Conservation (phyloP, 2,797 vertebrate genomes). For the Syngnathus acus region DNA sequence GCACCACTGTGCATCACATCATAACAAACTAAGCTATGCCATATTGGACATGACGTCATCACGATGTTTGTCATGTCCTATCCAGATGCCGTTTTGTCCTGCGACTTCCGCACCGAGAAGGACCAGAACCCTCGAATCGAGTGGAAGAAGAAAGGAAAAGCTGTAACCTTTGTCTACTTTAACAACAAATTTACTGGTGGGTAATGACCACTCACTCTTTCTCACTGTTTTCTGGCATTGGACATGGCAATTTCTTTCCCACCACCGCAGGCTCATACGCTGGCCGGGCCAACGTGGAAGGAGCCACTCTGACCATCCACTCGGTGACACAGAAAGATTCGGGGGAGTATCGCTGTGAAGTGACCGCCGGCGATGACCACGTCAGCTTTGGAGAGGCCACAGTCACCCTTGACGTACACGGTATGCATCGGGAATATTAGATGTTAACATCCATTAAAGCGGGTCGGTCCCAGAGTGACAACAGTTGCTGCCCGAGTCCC, state of each 20-base stretch:
- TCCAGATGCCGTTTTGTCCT: conserved; percentile 81
- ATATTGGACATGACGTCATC: background rate
- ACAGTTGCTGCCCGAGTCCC: no score
- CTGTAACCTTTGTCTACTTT: conserved; percentile 84
- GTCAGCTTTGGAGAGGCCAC: conserved; percentile 77
- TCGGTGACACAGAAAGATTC: conserved; percentile 86
- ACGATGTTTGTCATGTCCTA: background rate
- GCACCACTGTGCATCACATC: background rate
- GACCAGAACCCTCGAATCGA: conserved; percentile 78
- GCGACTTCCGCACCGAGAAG: conserved; percentile 78
- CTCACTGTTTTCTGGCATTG: background rate
- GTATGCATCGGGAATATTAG: conserved; percentile 48
- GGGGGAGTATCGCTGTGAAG: conserved; percentile 88
- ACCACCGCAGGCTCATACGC: conserved; percentile 65
- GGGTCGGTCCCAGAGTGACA: no score
- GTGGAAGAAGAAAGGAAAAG: conserved; percentile 86
- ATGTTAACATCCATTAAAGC: no score
- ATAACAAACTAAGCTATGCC: background rate
- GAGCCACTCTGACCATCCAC: conserved; percentile 81
- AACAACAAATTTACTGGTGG: conserved; percentile 72
- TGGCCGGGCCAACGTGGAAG: conserved; percentile 78
- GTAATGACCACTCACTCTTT: background rate
- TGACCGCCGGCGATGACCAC: conserved; percentile 78
- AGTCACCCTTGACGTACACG: conserved; percentile 78
- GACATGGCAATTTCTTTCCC: background rate